These are phyloP conservation scores for Neosilurus mollespiculum DNA, from an alignment of 2,797 vertebrate species.

Conservation along the genomic window DNA sequence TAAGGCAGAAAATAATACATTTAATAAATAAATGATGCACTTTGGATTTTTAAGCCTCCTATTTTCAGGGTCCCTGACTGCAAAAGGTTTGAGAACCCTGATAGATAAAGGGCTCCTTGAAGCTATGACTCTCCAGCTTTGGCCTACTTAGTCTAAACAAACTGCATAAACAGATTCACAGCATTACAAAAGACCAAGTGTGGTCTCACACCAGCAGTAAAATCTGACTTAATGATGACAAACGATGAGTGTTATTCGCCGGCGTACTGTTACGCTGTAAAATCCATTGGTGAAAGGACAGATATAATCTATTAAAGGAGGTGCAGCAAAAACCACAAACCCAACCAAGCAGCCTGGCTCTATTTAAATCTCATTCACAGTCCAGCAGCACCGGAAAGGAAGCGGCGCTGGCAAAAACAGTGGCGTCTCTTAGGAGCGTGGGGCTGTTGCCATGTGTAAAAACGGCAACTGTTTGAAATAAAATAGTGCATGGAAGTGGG, in stretches of 20 bases:
- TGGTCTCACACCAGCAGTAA: constrained; percentile 34
- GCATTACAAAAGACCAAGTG: constrained; percentile 33
- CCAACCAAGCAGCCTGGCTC: constrained; percentile 24
- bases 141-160: constrained; percentile 11
- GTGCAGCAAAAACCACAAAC: constrained; percentile 16
- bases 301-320: constrained; percentile 15
- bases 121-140: neutral
- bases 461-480: constrained; percentile 20
- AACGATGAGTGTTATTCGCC: constrained; percentile 35
- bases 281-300: constrained; percentile 16
- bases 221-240: constrained; percentile 42
- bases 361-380: constrained; percentile 24
- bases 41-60: neutral
- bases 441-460: constrained; percentile 26
- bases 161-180: constrained; percentile 24
- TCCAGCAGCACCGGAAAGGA: constrained; percentile 11
- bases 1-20: neutral
- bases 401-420: constrained; percentile 5
- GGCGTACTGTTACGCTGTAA: constrained; percentile 3
- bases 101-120: constrained; percentile 3
- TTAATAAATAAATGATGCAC: neutral
- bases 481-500: constrained; percentile 35
- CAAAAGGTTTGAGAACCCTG: neutral
- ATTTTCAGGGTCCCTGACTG: neutral
- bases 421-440: neutral